Evolutionary conservation across 2,888 invertebrate species (phyloP).

Genomic region (Epirrita christyi): DNA sequence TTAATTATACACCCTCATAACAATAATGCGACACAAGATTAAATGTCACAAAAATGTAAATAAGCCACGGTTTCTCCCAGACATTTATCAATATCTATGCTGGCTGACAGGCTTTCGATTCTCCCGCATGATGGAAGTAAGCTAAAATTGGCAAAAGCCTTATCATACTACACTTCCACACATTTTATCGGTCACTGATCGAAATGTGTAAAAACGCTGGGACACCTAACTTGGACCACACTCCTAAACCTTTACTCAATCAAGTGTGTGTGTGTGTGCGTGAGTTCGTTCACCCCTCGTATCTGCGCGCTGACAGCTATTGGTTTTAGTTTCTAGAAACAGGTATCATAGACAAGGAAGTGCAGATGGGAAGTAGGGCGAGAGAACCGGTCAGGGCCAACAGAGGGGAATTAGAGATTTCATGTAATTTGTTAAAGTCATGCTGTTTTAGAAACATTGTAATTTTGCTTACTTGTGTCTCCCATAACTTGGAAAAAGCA

Average conservation of each 20-base stretch:
- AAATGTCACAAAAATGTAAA: no score
- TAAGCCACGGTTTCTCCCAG: no score
- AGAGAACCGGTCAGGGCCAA: constrained; percentile 10
- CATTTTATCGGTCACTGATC: no score
- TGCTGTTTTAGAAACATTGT: neutral
- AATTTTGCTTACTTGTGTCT: no score
- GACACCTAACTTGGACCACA: constrained; percentile 31
- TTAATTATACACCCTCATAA: no score
- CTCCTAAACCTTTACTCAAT: constrained; percentile 28
- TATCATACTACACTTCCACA: no score
- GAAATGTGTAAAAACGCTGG: neutral
- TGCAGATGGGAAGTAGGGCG: constrained; percentile 20
- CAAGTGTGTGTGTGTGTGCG: constrained; percentile 47
- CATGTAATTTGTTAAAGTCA: neutral
- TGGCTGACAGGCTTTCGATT: no score
- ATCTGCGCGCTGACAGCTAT: constrained; percentile 15
- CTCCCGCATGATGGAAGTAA: no score
- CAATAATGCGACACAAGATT: no score
- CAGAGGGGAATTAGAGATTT: constrained; percentile 6
- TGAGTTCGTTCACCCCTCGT: constrained; percentile 50
- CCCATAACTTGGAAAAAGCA: no score
- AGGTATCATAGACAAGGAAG: constrained; percentile 26
- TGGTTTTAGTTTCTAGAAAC: constrained; percentile 26
- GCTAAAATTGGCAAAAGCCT: no score
- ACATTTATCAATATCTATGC: no score